phyloP scores from a whole-genome alignment of 2,888 invertebrate species.

The Ganaspis brasiliensis region DNA sequence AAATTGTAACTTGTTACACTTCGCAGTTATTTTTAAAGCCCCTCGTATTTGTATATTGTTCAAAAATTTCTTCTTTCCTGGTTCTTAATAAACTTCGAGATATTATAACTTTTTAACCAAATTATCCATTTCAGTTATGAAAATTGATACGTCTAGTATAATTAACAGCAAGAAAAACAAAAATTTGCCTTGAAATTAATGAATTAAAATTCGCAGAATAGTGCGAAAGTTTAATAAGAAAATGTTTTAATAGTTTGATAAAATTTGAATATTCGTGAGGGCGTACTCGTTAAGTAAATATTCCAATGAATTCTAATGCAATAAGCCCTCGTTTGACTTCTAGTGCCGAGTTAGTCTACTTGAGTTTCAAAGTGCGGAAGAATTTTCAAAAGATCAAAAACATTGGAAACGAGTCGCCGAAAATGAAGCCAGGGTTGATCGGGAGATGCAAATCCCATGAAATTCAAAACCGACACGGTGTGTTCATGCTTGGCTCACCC shows the following conservation, averaged over 20 bases:
- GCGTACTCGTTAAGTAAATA: conserved; percentile 19
- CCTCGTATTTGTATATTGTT: too few species aligned
- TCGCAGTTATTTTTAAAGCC: too few species aligned
- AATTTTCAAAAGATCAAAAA: conserved; percentile 38
- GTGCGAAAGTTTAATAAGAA: conserved; percentile 30
- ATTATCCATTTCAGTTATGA: not conserved
- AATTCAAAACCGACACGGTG: conserved; percentile 43
- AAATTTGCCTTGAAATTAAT: not conserved
- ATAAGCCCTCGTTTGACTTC: conserved; percentile 42
- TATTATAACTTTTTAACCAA: too few species aligned
- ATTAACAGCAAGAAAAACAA: not conserved
- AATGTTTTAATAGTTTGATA: conserved; percentile 25
- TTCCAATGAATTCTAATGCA: conserved; percentile 43
- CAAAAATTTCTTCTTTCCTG: too few species aligned
- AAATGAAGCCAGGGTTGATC: conserved; percentile 39
- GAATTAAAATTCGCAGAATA: not conserved
- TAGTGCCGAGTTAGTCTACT: conserved; percentile 26
- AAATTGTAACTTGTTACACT: too few species aligned
- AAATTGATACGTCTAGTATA: not conserved
- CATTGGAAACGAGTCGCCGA: conserved; percentile 32
- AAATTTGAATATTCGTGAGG: conserved; percentile 39
- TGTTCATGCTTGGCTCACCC: conserved; percentile 26
- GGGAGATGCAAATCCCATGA: conserved; percentile 44
- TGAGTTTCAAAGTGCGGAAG: conserved; percentile 15
- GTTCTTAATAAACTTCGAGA: too few species aligned